Percentiles rank a stretch among this genome's conserved stretches.
These are phyloP conservation scores for Moxostoma hubbsi DNA, from an alignment of 2,797 vertebrate species.

Conservation along the genomic window DNA sequence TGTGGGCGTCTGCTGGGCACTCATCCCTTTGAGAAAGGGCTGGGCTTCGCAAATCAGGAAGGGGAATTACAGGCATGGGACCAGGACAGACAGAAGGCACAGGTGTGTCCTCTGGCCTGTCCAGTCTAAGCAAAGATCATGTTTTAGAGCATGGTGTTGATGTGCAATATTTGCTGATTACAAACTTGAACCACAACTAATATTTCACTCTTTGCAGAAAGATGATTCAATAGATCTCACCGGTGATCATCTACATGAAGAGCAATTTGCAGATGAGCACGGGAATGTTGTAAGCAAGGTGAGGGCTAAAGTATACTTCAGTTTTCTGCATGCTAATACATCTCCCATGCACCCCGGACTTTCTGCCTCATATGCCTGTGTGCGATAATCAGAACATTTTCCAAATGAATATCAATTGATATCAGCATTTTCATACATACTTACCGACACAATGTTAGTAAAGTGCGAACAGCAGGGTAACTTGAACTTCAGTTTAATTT, in stretches of 20 bases:
- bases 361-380: no score
- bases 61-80: conserved; percentile 70
- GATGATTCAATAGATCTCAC: conserved; percentile 53
- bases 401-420: no score
- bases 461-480: no score
- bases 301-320: conserved; percentile 53
- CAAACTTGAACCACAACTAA: background rate
- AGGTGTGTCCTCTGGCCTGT: conserved; percentile 64
- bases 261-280: conserved; percentile 88
- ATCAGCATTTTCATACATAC: no score
- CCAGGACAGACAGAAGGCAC: conserved; percentile 70
- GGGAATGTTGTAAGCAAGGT: conserved; percentile 87
- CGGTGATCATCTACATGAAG: conserved; percentile 67
- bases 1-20: conserved; percentile 74
- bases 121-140: conserved; percentile 30
- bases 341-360: no score
- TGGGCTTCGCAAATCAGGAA: conserved; percentile 68
- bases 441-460: no score
- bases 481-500: no score
- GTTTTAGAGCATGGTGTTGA: conserved; percentile 26
- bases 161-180: background rate
- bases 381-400: no score
- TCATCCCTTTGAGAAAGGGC: conserved; percentile 71
- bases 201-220: conserved; percentile 43
- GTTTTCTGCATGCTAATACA: no score